Evolutionary conservation across 2,113 vertebrate genomes (phyloP).

Genomic region (Sinocyclocheilus maitianheensis): DNA sequence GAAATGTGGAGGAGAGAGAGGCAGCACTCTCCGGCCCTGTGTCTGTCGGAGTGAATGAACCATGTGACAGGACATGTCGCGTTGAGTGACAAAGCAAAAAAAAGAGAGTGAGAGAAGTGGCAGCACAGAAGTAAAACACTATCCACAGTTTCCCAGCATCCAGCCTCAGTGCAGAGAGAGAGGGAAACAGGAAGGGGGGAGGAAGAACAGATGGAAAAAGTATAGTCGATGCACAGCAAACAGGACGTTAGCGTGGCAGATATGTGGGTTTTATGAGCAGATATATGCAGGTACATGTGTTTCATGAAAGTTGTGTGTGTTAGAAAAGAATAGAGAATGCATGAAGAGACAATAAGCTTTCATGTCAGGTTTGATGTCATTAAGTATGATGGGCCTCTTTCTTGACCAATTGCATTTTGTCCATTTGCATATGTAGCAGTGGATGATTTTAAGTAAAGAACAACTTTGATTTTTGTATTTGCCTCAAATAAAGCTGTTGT

Average conservation of each 20-base stretch:
- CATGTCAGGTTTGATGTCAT: background rate
- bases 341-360: background rate
- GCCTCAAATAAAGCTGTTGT: background rate
- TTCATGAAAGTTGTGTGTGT: background rate
- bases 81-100: slow-evolving; percentile 58
- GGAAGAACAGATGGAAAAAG: slow-evolving; percentile 45
- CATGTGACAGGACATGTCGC: slow-evolving; percentile 59
- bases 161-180: background rate
- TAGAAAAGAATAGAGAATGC: background rate
- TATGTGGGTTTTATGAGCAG: background rate
- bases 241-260: background rate
- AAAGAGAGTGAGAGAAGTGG: slow-evolving; percentile 42
- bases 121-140: slow-evolving; percentile 45
- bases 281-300: background rate
- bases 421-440: background rate
- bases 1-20: background rate
- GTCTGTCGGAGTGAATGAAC: slow-evolving; percentile 56
- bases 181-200: slow-evolving; percentile 4
- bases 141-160: slow-evolving; percentile 48
- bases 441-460: background rate
- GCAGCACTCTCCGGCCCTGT: slow-evolving; percentile 34
- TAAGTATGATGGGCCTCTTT: background rate
- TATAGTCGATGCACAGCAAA: background rate
- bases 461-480: background rate
- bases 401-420: background rate